Percentiles rank a stretch among this genome's conserved stretches.
phyloP scores from a whole-genome alignment of 1,140 invertebrate genomes.

The Triops cancriformis region DNA sequence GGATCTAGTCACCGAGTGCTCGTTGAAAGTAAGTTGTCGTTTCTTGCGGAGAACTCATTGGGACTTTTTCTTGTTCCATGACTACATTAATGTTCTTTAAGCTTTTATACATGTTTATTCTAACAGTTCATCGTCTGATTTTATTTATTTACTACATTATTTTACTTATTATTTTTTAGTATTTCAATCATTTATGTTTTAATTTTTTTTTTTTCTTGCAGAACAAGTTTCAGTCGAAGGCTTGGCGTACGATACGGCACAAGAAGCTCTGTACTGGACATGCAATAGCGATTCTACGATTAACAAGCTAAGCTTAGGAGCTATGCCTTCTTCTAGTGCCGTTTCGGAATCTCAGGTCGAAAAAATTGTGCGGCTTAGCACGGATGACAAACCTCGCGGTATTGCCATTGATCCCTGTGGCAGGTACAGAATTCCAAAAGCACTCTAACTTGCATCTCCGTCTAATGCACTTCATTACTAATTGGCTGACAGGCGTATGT shows the following conservation, averaged over 20 bases:
- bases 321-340: conserved; percentile 28
- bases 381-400: conserved; percentile 68
- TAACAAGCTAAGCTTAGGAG: conserved; percentile 48
- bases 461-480: not conserved
- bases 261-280: conserved; percentile 71
- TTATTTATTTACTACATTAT: not conserved
- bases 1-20: conserved; percentile 59
- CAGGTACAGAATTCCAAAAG: conserved; percentile 42
- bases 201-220: conserved; percentile 20
- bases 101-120: too few species aligned
- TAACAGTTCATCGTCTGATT: too few species aligned
- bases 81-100: too few species aligned
- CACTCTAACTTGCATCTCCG: not conserved
- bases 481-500: conserved; percentile 47
- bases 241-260: conserved; percentile 58
- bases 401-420: conserved; percentile 73
- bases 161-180: not conserved
- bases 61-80: conserved; percentile 15
- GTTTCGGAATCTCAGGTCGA: conserved; percentile 41
- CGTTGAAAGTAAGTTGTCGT: not conserved
- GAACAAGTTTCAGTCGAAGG: conserved; percentile 72
- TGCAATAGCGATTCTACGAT: conserved; percentile 70
- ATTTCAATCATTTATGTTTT: too few species aligned
- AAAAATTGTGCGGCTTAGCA: conserved; percentile 55
- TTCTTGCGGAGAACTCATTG: not conserved